A percentile compares a stretch with the other conserved stretches of the same genome.
These are phyloP conservation scores for Physeter macrocephalus DNA, from an alignment of 2,113 vertebrate genomes.

Conservation along the genomic window DNA sequence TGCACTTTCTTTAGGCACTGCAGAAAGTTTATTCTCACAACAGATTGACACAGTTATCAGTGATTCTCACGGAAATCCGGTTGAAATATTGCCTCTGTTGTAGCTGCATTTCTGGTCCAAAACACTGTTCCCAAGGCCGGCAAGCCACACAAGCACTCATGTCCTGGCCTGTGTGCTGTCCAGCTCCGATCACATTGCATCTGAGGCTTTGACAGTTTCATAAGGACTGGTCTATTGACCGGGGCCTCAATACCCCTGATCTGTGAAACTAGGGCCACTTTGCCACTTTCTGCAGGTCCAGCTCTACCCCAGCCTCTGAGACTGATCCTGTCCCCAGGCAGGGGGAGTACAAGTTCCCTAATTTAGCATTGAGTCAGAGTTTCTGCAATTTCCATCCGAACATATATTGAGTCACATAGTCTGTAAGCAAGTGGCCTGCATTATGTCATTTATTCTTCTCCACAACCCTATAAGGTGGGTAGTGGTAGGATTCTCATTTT, in stretches of 20 bases:
- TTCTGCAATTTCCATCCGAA: background rate
- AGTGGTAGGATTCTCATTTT: background rate
- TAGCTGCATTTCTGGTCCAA: background rate
- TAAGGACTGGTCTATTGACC: background rate
- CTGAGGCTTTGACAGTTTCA: background rate
- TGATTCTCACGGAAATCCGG: background rate
- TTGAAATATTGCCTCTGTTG: background rate
- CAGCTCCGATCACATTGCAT: background rate
- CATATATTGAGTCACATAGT: background rate
- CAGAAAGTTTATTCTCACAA: constrained; percentile 28
- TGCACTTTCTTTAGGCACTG: background rate
- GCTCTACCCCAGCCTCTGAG: background rate
- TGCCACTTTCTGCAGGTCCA: background rate
- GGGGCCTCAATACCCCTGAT: background rate
- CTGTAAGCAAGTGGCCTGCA: background rate
- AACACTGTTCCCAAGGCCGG: background rate
- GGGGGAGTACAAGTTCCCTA: background rate
- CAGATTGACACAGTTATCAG: constrained; percentile 44
- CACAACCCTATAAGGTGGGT: background rate
- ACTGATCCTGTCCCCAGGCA: no score
- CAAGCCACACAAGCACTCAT: background rate
- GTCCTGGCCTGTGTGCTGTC: background rate
- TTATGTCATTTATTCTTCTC: background rate
- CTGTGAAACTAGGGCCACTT: background rate
- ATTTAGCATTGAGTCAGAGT: background rate